Conservation (phyloP, 2,797 vertebrate genomes). For the Hephaestus fuliginosus region DNA sequence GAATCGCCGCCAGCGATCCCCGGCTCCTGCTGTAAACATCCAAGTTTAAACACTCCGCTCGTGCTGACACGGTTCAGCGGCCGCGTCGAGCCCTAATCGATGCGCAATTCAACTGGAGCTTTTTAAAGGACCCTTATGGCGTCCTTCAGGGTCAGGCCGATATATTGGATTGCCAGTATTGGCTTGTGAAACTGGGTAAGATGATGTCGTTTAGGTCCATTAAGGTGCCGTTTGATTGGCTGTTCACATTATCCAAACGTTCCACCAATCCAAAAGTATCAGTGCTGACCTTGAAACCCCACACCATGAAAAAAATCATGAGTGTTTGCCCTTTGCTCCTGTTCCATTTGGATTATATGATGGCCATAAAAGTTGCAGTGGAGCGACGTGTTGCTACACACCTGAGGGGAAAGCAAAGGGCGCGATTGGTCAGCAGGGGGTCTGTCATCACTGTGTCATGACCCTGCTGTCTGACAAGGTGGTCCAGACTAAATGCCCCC, state of each 20-base stretch:
- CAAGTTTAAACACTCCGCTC: conserved; percentile 32
- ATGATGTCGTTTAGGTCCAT: not conserved
- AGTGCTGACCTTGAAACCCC: not conserved
- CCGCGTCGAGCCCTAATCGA: conserved; percentile 39
- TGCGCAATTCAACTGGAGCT: conserved; percentile 24
- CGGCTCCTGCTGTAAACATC: conserved; percentile 42
- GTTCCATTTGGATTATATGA: not conserved
- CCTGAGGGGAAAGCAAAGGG: conserved; percentile 6
- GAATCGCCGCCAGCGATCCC: conserved; percentile 14
- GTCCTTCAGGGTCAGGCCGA: conserved; percentile 16
- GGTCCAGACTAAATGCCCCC: not conserved
- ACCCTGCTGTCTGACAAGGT: conserved; percentile 19
- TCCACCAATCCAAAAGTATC: not conserved
- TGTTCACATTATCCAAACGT: not conserved
- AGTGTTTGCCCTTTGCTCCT: conserved; percentile 13
- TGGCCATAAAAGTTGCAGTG: conserved; percentile 3
- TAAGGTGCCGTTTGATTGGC: not conserved
- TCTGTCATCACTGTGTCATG: conserved; percentile 19
- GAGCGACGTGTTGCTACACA: not conserved
- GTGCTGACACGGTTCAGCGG: conserved; percentile 34
- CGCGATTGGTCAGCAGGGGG: not conserved
- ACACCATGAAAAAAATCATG: not conserved
- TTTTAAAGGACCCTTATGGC: conserved; percentile 25
- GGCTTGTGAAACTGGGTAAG: not conserved
- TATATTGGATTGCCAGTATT: not conserved